Evolutionary conservation across 1,140 invertebrate species (phyloP).

Genomic region (Cyclina sinensis): DNA sequence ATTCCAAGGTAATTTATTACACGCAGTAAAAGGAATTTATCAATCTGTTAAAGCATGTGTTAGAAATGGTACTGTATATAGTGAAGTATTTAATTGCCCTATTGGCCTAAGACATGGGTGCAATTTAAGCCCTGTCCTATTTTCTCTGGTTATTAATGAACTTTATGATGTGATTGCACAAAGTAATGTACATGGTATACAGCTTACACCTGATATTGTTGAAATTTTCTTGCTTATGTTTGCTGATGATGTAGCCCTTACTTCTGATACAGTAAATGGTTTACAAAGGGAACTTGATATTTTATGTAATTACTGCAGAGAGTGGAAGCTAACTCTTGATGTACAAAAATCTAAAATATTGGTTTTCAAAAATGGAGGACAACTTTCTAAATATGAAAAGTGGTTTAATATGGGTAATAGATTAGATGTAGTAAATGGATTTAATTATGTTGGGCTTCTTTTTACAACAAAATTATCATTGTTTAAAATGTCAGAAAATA

Average conservation of each 20-base stretch:
- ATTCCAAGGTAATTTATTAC: constrained; percentile 18
- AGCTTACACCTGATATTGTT: too few species aligned
- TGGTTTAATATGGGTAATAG: constrained; percentile 2
- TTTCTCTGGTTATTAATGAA: constrained; percentile 36
- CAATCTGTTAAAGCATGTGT: too few species aligned
- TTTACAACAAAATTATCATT: constrained; percentile 4
- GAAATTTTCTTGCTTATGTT: too few species aligned
- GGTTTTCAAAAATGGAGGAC: too few species aligned
- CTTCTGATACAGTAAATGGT: constrained; percentile 11
- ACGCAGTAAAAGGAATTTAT: constrained; percentile 32
- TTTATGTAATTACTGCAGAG: background rate
- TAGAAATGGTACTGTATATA: background rate
- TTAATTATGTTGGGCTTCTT: constrained; percentile 18
- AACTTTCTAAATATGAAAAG: constrained; percentile 1
- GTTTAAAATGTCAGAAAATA: constrained; percentile 18
- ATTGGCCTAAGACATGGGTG: constrained; percentile 1
- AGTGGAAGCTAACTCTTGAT: background rate
- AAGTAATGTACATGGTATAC: constrained; percentile 6
- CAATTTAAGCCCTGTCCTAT: constrained; percentile 10
- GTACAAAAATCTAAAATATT: constrained; percentile 4
- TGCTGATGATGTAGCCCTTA: constrained; percentile 20
- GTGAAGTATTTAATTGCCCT: constrained; percentile 22
- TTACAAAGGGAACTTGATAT: constrained; percentile 28
- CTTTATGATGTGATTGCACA: background rate
- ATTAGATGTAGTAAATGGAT: too few species aligned